phyloP scores from a whole-genome alignment of 2,113 vertebrate species.

The Heteronetta atricapilla region DNA sequence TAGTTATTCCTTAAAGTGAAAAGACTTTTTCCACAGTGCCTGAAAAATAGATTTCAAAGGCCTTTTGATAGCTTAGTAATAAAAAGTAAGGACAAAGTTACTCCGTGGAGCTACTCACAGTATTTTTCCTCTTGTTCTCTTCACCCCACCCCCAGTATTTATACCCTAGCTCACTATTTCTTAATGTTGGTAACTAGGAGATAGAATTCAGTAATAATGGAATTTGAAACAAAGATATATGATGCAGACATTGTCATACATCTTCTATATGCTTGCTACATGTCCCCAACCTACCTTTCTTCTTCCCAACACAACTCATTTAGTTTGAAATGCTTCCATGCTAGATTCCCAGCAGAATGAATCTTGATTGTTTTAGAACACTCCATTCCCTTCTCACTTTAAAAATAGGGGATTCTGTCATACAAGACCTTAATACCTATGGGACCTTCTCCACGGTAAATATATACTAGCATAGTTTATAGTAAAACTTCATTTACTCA shows the following conservation, averaged over 20 bases:
- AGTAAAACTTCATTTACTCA: neutral
- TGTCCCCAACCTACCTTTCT: neutral
- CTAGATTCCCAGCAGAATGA: neutral
- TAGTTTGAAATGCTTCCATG: neutral
- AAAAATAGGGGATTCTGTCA: neutral
- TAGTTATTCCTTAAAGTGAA: neutral
- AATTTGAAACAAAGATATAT: neutral
- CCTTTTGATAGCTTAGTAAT: neutral
- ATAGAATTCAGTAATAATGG: neutral
- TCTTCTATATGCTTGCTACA: neutral
- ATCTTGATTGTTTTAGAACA: neutral
- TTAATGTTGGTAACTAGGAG: neutral
- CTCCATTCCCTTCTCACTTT: neutral
- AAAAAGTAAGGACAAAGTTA: neutral
- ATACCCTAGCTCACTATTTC: neutral
- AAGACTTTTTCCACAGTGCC: neutral
- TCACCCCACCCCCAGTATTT: neutral
- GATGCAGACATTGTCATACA: neutral
- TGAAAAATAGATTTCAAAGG: neutral
- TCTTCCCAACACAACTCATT: neutral
- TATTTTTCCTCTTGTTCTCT: neutral
- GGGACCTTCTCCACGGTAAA: neutral
- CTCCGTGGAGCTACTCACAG: neutral
- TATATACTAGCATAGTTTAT: no score
- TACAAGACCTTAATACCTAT: neutral